Base-by-base conservation (phyloP, 2,888 invertebrate genomes). In the Hirtodrosophila trivittata region DNA sequence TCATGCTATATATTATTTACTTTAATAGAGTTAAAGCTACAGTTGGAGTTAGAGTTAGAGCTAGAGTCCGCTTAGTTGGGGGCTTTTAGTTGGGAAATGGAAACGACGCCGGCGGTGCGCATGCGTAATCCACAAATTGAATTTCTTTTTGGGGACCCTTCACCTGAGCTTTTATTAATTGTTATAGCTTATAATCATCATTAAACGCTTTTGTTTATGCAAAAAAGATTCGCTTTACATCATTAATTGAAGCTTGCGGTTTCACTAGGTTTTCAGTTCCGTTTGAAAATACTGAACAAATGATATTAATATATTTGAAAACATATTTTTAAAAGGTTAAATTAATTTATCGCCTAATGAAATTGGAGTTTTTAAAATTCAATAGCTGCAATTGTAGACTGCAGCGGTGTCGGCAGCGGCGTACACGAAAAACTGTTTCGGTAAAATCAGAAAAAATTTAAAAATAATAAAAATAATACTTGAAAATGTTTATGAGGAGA, bases 1-100 rank as follows among this genome's bases (percentile, higher is more conserved):
- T 77, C 75, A 74, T 47, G 78, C 69, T 64, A 63, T 75, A 85
- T 82, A 67, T 80, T 80, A 85, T 82, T 82, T 82, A 84, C 82
- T 77, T 82, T 81, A 77, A 84, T 81, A 69, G 78, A 75, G 72
- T 62, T 55, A 12, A 52, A 21, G 18, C 41, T 33, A 35, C 25
- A 26, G 38, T n/a, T 38, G 49, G 49, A 37, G 38, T 50, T 39
- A 30, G 37, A 39, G 42, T 14, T 13, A 8, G 28, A 28, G 28
- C 9, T 28, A 52, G 32, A 41, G 45, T 10, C 26, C 25, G 72
- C 62, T 57, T 45, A 45, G 54, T 32, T 37, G 7, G 5, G 5
- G 33, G 25, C 42, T 38, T 32, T 32, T 33, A 46, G 74, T 84
- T 77, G 77, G 77, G 84, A 81, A 78, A 84, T 66, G 64, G 38